These are phyloP conservation scores for Porites lobata DNA, from an alignment of 92 coral and sea anemone genomes.

Conservation along the genomic window DNA sequence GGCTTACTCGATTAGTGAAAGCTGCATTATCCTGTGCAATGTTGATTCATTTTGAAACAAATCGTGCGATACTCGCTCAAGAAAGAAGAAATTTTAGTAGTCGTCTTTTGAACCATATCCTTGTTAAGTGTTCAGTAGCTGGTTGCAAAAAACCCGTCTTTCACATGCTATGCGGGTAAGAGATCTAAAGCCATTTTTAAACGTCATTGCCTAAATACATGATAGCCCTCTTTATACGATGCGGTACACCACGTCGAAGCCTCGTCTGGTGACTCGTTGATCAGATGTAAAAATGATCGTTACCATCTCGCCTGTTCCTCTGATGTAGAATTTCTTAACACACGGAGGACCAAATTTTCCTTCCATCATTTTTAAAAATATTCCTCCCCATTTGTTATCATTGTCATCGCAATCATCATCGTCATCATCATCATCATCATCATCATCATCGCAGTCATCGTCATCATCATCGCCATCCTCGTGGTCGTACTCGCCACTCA, in stretches of 20 bases:
- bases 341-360: slow-evolving; percentile 15
- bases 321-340: slow-evolving; percentile 14
- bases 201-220: neutral
- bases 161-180: too few relatives aligned
- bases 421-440: slow-evolving; percentile 5
- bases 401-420: neutral
- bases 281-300: slow-evolving; percentile 63
- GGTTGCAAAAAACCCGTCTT: too few relatives aligned
- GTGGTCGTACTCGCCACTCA: slow-evolving; percentile 27
- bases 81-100: too few relatives aligned
- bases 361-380: slow-evolving; percentile 30
- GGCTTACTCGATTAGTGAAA: too few relatives aligned
- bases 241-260: slow-evolving; percentile 62
- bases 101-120: too few relatives aligned
- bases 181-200: too few relatives aligned
- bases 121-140: too few relatives aligned
- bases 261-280: slow-evolving; percentile 54
- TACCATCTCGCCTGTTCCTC: slow-evolving; percentile 44
- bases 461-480: slow-evolving; percentile 5
- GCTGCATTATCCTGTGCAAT: too few relatives aligned
- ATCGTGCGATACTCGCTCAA: too few relatives aligned
- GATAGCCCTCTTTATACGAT: neutral
- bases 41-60: too few relatives aligned
- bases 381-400: slow-evolving; percentile 1
- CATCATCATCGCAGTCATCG: slow-evolving; percentile 22